Percentiles rank a stretch among this genome's conserved stretches.
Evolutionary conservation across 2,888 invertebrate genomes (phyloP).

Genomic region (Drosophila conformis): DNA sequence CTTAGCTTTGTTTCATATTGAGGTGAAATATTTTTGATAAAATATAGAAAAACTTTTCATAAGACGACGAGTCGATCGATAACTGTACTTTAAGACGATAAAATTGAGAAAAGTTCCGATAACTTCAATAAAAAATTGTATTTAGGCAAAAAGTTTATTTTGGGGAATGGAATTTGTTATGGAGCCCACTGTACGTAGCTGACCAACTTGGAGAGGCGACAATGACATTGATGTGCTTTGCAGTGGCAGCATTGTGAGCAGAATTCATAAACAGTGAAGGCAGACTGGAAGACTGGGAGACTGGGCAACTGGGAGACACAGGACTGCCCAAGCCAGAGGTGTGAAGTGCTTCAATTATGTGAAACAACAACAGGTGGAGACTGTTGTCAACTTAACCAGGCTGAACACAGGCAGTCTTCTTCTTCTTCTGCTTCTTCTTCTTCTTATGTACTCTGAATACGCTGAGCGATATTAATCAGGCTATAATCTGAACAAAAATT

Average conservation of each 20-base stretch:
- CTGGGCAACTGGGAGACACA: slow-evolving; percentile 27
- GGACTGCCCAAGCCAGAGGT: slow-evolving; percentile 43
- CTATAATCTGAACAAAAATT: not conserved
- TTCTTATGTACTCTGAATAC: slow-evolving; percentile 50
- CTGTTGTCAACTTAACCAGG: slow-evolving; percentile 49
- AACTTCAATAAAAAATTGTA: not conserved
- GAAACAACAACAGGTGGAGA: slow-evolving; percentile 16
- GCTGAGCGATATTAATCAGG: slow-evolving; percentile 1
- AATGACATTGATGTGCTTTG: slow-evolving; percentile 64
- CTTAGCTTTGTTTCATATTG: not conserved
- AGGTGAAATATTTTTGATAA: not conserved
- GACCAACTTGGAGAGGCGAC: slow-evolving; percentile 64
- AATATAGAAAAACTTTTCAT: not conserved
- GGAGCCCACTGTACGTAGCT: slow-evolving; percentile 38
- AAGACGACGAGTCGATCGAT: not conserved
- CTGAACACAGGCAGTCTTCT: slow-evolving; percentile 9
- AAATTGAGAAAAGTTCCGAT: not conserved
- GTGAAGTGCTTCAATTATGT: slow-evolving; percentile 50
- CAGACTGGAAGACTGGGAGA: slow-evolving; percentile 23
- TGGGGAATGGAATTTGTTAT: not conserved
- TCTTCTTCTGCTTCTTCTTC: not conserved
- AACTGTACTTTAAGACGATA: accelerated
- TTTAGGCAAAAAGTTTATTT: not conserved
- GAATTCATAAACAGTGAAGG: slow-evolving; percentile 78
- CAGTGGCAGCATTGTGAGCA: slow-evolving; percentile 63